Conservation (phyloP, 2,113 vertebrate species). For the Murina feae region DNA sequence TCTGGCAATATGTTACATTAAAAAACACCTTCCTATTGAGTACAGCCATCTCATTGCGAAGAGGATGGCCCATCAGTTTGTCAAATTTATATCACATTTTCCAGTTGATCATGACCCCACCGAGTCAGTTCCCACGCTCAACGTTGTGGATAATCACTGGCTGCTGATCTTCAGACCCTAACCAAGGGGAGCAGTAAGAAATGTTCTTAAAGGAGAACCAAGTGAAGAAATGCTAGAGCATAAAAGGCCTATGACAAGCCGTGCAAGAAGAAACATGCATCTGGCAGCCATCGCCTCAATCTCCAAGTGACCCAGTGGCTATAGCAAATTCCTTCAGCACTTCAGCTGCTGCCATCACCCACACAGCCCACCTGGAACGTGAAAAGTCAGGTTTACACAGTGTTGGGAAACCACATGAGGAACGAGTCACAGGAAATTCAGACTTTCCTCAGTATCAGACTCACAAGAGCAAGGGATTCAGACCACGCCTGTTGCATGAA, state of each 20-base stretch:
- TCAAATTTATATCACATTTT: conserved; percentile 15
- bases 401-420: conserved; percentile 45
- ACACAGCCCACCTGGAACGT: conserved; percentile 33
- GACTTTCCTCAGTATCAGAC: conserved; percentile 50
- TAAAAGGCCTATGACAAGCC: not conserved
- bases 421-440: conserved; percentile 49
- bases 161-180: not conserved
- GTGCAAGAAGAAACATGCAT: not conserved
- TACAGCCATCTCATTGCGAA: not conserved
- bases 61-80: not conserved
- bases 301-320: not conserved
- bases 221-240: conserved; percentile 2
- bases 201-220: not conserved
- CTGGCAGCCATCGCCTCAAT: not conserved
- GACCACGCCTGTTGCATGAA: conserved; percentile 43
- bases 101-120: not conserved
- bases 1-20: not conserved
- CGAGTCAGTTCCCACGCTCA: not conserved
- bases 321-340: not conserved
- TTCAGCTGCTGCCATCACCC: not conserved
- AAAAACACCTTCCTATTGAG: not conserved
- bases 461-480: conserved; percentile 55
- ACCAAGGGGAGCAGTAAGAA: not conserved
- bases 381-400: conserved; percentile 23
- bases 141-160: not conserved